phyloP scores from a whole-genome alignment of 2,797 vertebrate species.

The Hipposideros larvatus region DNA sequence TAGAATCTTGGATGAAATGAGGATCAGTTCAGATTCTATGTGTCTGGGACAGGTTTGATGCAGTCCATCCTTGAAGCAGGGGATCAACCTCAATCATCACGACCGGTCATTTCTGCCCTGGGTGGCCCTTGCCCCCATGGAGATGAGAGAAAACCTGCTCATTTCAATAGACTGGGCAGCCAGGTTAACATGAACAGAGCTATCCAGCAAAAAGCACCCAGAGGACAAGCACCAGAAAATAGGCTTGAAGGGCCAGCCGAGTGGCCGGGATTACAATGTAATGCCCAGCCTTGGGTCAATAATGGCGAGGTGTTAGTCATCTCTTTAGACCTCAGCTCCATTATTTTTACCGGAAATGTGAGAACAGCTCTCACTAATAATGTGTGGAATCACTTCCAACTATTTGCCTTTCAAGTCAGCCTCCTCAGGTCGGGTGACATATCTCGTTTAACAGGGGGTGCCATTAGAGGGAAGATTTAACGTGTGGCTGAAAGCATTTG shows the following conservation, averaged over 20 bases:
- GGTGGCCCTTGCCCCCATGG: background rate
- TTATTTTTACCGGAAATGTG: constrained; percentile 84
- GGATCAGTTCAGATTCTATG: background rate
- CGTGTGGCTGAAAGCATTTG: constrained; percentile 83
- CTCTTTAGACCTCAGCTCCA: constrained; percentile 78
- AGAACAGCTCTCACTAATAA: constrained; percentile 82
- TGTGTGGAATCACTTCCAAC: constrained; percentile 81
- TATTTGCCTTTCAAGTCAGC: constrained; percentile 85
- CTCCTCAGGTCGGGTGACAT: constrained; percentile 84
- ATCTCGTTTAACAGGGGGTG: constrained; percentile 84
- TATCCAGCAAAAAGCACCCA: constrained; percentile 53
- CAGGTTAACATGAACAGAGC: constrained; percentile 13
- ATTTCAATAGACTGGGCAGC: background rate
- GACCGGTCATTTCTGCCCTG: background rate
- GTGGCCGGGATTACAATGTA: constrained; percentile 67
- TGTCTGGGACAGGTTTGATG: background rate
- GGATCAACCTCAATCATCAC: background rate
- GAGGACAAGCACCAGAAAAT: constrained; percentile 69
- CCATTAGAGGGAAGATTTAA: constrained; percentile 84
- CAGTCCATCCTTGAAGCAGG: background rate
- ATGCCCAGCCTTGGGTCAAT: constrained; percentile 75
- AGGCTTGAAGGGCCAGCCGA: constrained; percentile 48
- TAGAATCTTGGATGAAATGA: constrained; percentile 22
- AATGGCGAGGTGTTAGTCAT: constrained; percentile 82
- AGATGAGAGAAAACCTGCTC: background rate